Conservation (phyloP, 2,113 vertebrate species). For the Axis porcinus region DNA sequence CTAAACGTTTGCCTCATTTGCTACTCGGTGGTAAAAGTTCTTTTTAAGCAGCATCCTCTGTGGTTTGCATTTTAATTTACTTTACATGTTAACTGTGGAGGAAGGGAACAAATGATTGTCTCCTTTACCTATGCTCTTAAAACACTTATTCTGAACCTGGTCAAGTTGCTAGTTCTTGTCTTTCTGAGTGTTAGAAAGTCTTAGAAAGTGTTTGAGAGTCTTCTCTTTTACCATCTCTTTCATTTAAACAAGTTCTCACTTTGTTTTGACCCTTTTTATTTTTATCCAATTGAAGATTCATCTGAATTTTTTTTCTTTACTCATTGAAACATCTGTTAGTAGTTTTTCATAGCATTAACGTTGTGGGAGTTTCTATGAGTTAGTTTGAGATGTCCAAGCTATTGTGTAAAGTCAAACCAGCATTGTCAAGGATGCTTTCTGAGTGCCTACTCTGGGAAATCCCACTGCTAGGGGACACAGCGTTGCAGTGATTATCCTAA, state of each 20-base stretch:
- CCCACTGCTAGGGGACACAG: constrained; percentile 22
- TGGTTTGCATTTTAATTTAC: not conserved
- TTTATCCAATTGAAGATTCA: not conserved
- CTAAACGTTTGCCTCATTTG: not conserved
- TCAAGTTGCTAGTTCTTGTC: not conserved
- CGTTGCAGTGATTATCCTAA: constrained; percentile 50
- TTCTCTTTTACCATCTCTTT: not conserved
- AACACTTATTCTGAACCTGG: not conserved
- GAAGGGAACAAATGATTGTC: not conserved
- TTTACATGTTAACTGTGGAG: not conserved
- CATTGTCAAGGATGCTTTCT: constrained; percentile 48
- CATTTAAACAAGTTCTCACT: not conserved
- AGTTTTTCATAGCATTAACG: not conserved
- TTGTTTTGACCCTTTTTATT: not conserved
- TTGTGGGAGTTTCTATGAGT: not conserved
- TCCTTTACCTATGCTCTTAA: not conserved
- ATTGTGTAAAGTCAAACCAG: constrained; percentile 39
- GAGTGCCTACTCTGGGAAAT: constrained; percentile 33
- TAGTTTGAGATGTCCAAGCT: not conserved
- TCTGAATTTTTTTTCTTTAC: not conserved
- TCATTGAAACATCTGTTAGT: not conserved
- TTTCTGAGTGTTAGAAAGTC: not conserved
- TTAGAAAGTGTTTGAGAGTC: not conserved
- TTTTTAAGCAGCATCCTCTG: not conserved
- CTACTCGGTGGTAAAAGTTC: not conserved